phyloP scores from a whole-genome alignment of 1,140 invertebrate species.

The Nymphalis io region DNA sequence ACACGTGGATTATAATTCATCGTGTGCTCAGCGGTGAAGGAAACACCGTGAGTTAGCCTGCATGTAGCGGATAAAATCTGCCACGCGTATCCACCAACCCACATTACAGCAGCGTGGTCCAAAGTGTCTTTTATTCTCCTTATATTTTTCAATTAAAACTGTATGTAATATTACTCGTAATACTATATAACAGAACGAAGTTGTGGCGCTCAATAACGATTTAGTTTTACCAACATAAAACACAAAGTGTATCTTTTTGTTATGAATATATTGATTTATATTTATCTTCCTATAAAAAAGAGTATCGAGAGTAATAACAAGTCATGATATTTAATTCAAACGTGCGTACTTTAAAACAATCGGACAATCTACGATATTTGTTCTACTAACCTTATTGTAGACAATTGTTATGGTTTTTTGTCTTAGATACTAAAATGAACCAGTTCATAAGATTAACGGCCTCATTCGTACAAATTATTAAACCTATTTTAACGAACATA shows the following conservation, averaged over 20 bases:
- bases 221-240: background rate
- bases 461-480: slow-evolving; percentile 8
- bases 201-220: too few species aligned
- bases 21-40: too few species aligned
- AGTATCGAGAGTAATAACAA: slow-evolving; percentile 27
- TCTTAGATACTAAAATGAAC: slow-evolving; percentile 40
- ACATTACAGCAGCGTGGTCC: too few species aligned
- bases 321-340: slow-evolving; percentile 43
- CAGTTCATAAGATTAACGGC: slow-evolving; percentile 19
- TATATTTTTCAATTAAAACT: too few species aligned
- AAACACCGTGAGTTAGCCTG: too few species aligned
- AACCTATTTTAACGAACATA: too few species aligned
- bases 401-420: slow-evolving; percentile 37
- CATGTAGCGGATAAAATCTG: too few species aligned
- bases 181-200: too few species aligned
- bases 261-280: background rate
- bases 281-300: slow-evolving; percentile 20
- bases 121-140: too few species aligned
- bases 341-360: slow-evolving; percentile 33
- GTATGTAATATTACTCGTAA: too few species aligned
- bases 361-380: slow-evolving; percentile 35
- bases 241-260: background rate
- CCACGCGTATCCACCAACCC: too few species aligned
- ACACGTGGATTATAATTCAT: too few species aligned
- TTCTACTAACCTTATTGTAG: slow-evolving; percentile 46